Evolutionary conservation across 2,113 vertebrate species (phyloP), one percentile per base, ranked within the genome.

Genomic region (Mobula hypostoma): DNA sequence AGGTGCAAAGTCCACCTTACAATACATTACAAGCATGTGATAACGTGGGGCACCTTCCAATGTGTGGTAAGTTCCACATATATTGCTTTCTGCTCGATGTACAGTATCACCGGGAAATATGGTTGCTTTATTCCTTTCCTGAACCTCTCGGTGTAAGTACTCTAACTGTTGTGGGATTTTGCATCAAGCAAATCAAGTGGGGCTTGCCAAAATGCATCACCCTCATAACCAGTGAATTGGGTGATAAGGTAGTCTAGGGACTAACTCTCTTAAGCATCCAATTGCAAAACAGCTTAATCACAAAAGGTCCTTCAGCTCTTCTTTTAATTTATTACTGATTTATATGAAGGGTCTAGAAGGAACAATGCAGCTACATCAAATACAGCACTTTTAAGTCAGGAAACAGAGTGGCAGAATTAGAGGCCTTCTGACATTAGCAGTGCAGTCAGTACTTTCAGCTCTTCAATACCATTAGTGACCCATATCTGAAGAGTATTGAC

Each of bases 401-500:
- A 93, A 93, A 48, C 66, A 74, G 91, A 72, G 74, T 74, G 40
- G 91, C 70, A 93, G 91, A 74, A 93, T 93, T 74, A 74, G 91
- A 93, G 40, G 66, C 70, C 70, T 72, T 93, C 68, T 76, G 40
- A 93, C 91, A 93, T 93, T 76, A 93, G 68, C 66, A 76, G 70
- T 36, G n/a, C 68, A 74, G 91, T 72, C 40, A 74, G 70, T 93
- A 93, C 91, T 93, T 93, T 56, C 68, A 93, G 91, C 91, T 93
- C 91, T 93, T 93, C 91, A 76, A 93, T 93, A 93, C 91, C 91
- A 93, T 93, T 93, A 93, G 91, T 93, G 91, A 93, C 91, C 91
- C 91, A 93, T 93, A 93, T 93, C 91, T 93, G 91, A 93, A 93
- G 91, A 93, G 91, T 74, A 93, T 74, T 93, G 91, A 93, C 91